Conservation (phyloP, 2,888 invertebrate species). For the Drosophila putrida region DNA sequence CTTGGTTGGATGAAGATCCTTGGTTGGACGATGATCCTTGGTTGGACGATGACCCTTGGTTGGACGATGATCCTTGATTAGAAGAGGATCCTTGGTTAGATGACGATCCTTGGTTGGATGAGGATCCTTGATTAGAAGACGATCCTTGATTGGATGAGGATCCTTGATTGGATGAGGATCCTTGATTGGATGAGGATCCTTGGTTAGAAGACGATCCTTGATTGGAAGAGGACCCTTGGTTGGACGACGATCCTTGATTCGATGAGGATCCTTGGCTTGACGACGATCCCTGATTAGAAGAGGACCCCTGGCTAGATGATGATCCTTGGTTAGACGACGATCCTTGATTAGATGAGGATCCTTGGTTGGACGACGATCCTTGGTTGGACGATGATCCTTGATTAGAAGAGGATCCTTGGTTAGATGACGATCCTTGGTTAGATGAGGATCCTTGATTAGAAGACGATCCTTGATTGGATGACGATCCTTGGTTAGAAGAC, state of each 20-base stretch:
- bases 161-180: constrained; percentile 31
- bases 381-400: constrained; percentile 27
- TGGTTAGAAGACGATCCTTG: constrained; percentile 24
- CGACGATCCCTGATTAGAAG: constrained; percentile 3
- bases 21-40: constrained; percentile 30
- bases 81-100: constrained; percentile 21
- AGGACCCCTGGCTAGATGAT: constrained; percentile 8
- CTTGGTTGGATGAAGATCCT: constrained; percentile 19
- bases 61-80: constrained; percentile 20
- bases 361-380: constrained; percentile 23
- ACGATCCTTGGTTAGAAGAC: constrained; percentile 30
- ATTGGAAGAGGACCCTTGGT: constrained; percentile 24
- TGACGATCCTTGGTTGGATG: constrained; percentile 22
- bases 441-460: constrained; percentile 23
- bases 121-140: constrained; percentile 2
- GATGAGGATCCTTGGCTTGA: constrained; percentile 30
- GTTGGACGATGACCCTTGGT: constrained; percentile 21
- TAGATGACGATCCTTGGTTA: constrained; percentile 21
- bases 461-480: constrained; percentile 12
- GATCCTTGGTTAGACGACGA: constrained; percentile 20
- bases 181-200: constrained; percentile 22
- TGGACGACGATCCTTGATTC: constrained; percentile 28
- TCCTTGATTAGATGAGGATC: constrained; percentile 25
- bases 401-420: constrained; percentile 23
- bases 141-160: constrained; percentile 35